Evolutionary conservation across 2,113 vertebrate species (phyloP).

Genomic region (Mugil cephalus): DNA sequence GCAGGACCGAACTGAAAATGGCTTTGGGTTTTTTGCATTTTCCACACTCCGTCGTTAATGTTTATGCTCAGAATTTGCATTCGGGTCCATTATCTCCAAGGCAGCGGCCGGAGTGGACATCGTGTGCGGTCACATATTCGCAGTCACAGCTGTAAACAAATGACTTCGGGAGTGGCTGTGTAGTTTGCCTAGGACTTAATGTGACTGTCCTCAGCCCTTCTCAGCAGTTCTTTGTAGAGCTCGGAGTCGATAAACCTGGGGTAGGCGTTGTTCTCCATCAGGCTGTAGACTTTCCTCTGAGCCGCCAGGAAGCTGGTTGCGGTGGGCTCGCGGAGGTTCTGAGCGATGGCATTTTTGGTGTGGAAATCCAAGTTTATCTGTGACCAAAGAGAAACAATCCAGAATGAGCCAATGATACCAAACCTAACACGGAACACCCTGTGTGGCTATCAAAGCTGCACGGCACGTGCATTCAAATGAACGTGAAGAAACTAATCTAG

Average conservation of each 20-base stretch:
- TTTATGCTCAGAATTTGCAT: conserved; percentile 59
- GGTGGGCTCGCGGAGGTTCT: conserved; percentile 84
- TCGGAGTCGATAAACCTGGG: conserved; percentile 90
- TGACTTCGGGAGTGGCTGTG: conserved; percentile 21
- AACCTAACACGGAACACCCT: neutral
- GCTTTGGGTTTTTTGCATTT: conserved; percentile 42
- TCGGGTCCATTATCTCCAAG: conserved; percentile 14
- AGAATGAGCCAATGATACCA: conserved; percentile 6
- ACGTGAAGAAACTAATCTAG: too few relatives aligned
- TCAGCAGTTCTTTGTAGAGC: conserved; percentile 86
- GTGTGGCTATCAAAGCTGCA: neutral
- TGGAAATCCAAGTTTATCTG: conserved; percentile 94
- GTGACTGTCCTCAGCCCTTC: conserved; percentile 23
- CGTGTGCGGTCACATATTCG: conserved; percentile 20
- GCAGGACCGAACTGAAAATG: neutral
- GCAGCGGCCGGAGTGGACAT: conserved; percentile 12
- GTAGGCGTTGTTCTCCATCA: conserved; percentile 95
- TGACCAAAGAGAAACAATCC: conserved; percentile 10
- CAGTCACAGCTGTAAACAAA: conserved; percentile 58
- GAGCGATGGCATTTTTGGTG: conserved; percentile 86
- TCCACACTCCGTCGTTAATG: conserved; percentile 23
- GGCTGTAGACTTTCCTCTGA: conserved; percentile 88
- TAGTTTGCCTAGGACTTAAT: conserved; percentile 30
- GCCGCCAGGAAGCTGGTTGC: conserved; percentile 86
- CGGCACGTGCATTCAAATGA: neutral